Percentiles rank a stretch among this genome's conserved stretches.
Conservation (phyloP, 2,888 invertebrate genomes). For the Rotaria sp. region DNA sequence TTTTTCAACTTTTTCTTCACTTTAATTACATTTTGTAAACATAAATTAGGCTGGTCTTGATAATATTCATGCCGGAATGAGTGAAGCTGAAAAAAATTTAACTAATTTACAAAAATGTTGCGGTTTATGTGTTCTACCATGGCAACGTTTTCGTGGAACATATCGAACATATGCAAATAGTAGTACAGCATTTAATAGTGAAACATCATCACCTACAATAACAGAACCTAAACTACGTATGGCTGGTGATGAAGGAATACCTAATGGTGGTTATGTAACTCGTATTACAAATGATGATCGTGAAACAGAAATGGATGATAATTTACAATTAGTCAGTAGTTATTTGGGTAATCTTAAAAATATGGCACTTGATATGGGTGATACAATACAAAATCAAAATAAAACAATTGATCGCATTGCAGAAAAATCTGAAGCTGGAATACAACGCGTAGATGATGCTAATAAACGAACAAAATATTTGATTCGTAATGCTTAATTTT, state of each 20-base stretch:
- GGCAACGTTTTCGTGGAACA: background rate
- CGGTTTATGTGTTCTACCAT: conserved; percentile 7
- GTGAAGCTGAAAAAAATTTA: background rate
- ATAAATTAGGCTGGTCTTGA: background rate
- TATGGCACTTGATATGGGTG: conserved; percentile 19
- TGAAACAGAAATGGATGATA: conserved; percentile 21
- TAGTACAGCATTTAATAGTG: background rate
- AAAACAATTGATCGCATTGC: background rate
- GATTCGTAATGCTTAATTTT: background rate
- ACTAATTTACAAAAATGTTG: background rate
- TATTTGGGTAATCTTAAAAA: conserved; percentile 14
- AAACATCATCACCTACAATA: background rate
- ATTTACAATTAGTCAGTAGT: conserved; percentile 2
- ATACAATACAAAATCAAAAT: background rate
- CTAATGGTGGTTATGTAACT: background rate
- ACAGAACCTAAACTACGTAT: background rate
- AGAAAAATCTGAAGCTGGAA: background rate
- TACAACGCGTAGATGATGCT: background rate
- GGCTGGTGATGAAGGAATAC: background rate
- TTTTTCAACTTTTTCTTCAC: background rate
- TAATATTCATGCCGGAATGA: background rate
- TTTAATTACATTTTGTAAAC: too few relatives aligned
- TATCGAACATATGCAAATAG: background rate
- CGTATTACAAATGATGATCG: conserved; percentile 16
- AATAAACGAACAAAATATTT: background rate